Conservation (phyloP, 2,113 vertebrate species). For the Thalassoma bifasciatum region DNA sequence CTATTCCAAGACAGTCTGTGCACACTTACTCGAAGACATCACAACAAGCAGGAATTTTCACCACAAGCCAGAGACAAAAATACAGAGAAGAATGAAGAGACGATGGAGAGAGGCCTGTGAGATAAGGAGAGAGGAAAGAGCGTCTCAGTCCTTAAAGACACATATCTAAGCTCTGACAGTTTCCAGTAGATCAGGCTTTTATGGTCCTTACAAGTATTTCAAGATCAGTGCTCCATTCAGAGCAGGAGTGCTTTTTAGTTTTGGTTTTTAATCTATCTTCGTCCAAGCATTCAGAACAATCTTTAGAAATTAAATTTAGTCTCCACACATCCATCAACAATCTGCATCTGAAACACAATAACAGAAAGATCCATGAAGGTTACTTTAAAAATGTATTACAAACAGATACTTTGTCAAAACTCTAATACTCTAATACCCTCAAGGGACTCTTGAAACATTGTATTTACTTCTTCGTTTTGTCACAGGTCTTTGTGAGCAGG, state of each 20-base stretch:
- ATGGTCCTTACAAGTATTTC: constrained; percentile 48
- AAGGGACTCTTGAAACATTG: background rate
- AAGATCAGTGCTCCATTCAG: constrained; percentile 28
- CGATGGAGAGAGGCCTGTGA: constrained; percentile 15
- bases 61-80: constrained; percentile 32
- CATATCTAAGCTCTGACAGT: constrained; percentile 32
- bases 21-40: constrained; percentile 36
- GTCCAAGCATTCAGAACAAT: constrained; percentile 18
- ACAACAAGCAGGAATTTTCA: constrained; percentile 27
- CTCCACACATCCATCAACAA: background rate
- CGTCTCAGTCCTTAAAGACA: constrained; percentile 25
- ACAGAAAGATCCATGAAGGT: background rate
- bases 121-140: constrained; percentile 14
- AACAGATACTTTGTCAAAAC: background rate
- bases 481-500: background rate
- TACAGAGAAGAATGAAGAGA: constrained; percentile 20
- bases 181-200: constrained; percentile 45
- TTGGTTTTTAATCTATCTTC: constrained; percentile 13
- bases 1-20: constrained; percentile 27
- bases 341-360: constrained; percentile 10
- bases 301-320: constrained; percentile 18
- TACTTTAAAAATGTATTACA: background rate
- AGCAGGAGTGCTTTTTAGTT: constrained; percentile 8
- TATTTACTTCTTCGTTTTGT: background rate
- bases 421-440: background rate